A percentile compares a stretch with the other conserved stretches of the same genome.
Conservation (phyloP, 2,888 invertebrate species). For the Rhagonycha fulva region DNA sequence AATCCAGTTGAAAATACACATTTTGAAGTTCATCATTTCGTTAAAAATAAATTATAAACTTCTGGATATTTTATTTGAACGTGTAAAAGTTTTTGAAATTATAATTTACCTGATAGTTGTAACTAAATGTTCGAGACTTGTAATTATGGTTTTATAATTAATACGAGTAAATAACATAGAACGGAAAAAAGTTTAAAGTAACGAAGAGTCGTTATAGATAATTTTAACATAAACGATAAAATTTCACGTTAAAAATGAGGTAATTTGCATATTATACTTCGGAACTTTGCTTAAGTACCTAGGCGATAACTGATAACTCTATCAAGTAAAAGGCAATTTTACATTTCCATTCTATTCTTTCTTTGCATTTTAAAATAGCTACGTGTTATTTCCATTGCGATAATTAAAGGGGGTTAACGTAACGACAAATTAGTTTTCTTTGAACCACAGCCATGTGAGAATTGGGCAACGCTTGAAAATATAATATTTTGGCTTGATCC, state of each 20-base stretch:
- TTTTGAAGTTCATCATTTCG: no score
- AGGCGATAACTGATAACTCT: slow-evolving; percentile 7
- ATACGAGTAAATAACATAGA: not conserved
- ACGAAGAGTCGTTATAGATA: not conserved
- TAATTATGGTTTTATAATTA: not conserved
- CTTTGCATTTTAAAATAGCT: not conserved
- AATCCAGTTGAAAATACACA: no score
- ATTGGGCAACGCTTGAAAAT: not conserved
- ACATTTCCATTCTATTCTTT: not conserved
- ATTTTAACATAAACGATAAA: not conserved
- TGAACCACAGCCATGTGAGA: not conserved
- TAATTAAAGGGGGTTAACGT: not conserved
- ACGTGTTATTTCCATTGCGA: not conserved
- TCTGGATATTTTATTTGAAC: no score
- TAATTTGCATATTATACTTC: slow-evolving; percentile 29
- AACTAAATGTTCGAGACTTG: not conserved
- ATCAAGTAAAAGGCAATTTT: slow-evolving; percentile 3
- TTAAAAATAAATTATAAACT: no score
- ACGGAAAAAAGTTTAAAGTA: not conserved
- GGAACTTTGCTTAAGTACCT: not conserved
- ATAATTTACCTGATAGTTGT: not conserved
- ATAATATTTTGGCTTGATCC: slow-evolving; percentile 50
- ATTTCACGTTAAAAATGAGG: not conserved
- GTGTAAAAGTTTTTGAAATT: not conserved
- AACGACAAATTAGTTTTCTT: not conserved